phyloP scores from a whole-genome alignment of 2,113 vertebrate genomes.

The Gnathonemus longibarbis region DNA sequence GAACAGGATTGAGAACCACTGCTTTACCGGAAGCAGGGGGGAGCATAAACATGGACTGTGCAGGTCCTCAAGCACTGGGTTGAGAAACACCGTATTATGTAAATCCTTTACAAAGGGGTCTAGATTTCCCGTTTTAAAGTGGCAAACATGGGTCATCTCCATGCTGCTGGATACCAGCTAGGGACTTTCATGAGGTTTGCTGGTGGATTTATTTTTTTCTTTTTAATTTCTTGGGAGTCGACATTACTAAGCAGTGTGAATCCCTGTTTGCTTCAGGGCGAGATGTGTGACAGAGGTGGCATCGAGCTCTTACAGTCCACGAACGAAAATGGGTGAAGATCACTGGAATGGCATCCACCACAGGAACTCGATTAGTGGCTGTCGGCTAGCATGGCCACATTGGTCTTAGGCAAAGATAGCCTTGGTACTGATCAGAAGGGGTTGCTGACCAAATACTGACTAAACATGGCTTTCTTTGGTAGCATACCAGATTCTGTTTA shows the following conservation, averaged over 20 bases:
- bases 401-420: constrained; percentile 85
- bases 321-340: constrained; percentile 88
- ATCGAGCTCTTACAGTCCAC: constrained; percentile 87
- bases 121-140: constrained; percentile 17
- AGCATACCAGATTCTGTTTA: constrained; percentile 31
- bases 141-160: constrained; percentile 72
- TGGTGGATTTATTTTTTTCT: constrained; percentile 64
- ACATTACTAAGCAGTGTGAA: constrained; percentile 96
- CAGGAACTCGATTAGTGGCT: constrained; percentile 84
- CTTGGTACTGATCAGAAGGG: constrained; percentile 72
- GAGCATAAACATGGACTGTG: neutral
- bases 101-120: constrained; percentile 4
- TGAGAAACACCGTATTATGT: neutral
- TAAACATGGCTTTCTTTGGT: constrained; percentile 55
- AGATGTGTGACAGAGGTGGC: constrained; percentile 96
- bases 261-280: constrained; percentile 98
- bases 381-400: constrained; percentile 77
- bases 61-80: neutral
- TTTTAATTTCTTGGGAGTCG: constrained; percentile 79
- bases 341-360: constrained; percentile 87
- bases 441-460: constrained; percentile 40
- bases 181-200: constrained; percentile 73
- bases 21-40: neutral
- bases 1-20: neutral
- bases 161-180: constrained; percentile 74